Base-by-base conservation (phyloP, 2,888 invertebrate species). In the Icerya purchasi region DNA sequence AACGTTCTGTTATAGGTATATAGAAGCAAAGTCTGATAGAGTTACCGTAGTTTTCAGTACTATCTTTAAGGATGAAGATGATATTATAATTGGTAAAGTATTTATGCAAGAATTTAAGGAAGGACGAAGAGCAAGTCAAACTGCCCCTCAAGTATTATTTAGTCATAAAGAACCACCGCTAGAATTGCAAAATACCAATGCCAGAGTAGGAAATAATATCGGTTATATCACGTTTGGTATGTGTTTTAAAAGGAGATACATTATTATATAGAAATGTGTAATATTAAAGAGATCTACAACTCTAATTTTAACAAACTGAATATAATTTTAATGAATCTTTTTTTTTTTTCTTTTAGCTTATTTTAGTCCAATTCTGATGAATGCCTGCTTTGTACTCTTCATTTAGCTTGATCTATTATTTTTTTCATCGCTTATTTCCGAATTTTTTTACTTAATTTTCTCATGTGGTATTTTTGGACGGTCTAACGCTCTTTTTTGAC, bases 101-200 rank as follows among this genome's bases (percentile, higher is more conserved):
- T 98, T 98, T 77, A 88, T 98, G 84, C 96, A 97, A 77, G 98
- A 98, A 75, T 84, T 98, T 68, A 92, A 94, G 71, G 98, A 98
- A 75, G 97, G 97, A 20, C 78, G 97, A 65, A 80, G 94, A 71
- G 94, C 93, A 23, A 89, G 89, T 66, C 93, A 94, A 70, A 94
- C 93, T 58, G 91, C 93, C 62, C 88, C 88, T 50, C 85, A 85
- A 77, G 89, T 89, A 68, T 74, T 89, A 66, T 90, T 90, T 74
- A 86, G 86, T 71, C 93, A 97, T 75, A 85, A 89, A 69, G 97
- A 98, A 70, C 98, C 98, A 50, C 98, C 98, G 1, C 71, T 89
- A 72, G 98, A 98, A 74, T 78, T 98, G 63, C 82, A 86, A 70
- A 89, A 91, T 71, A 89, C 92, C 14, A 88, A 91, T 70, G 97